phyloP scores from a whole-genome alignment of 2,888 invertebrate species.

The Altica lythri region DNA sequence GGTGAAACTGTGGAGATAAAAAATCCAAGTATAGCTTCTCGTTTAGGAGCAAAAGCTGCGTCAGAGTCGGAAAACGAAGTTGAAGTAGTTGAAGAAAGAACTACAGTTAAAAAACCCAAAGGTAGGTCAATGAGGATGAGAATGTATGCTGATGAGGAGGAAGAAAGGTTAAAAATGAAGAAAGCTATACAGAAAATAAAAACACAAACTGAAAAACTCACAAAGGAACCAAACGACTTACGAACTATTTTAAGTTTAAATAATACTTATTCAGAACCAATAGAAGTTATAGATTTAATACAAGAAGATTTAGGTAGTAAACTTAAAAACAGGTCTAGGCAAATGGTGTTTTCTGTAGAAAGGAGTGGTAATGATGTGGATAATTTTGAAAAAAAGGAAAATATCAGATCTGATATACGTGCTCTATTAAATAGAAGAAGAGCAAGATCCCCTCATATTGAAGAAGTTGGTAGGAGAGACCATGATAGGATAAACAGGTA shows the following conservation, averaged over 20 bases:
- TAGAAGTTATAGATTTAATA: conserved; percentile 23
- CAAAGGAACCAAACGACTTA: conserved; percentile 43
- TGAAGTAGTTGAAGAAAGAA: conserved; percentile 35
- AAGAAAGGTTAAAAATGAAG: conserved; percentile 62
- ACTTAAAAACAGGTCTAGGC: conserved; percentile 47
- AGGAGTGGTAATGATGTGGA: conserved; percentile 28
- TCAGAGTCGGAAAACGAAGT: conserved; percentile 31
- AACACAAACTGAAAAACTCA: conserved; percentile 51
- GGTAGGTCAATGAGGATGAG: conserved; percentile 66
- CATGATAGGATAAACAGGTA: not conserved
- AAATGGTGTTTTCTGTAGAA: conserved; percentile 47
- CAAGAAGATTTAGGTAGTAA: conserved; percentile 45
- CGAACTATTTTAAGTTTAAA: conserved; percentile 44
- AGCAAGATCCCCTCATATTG: conserved; percentile 14
- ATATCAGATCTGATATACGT: conserved; percentile 29
- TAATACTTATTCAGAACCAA: conserved; percentile 32
- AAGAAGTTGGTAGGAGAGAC: not conserved
- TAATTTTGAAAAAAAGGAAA: conserved; percentile 28
- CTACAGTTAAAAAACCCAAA: conserved; percentile 20
- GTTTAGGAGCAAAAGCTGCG: conserved; percentile 45
- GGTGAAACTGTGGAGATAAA: conserved; percentile 33
- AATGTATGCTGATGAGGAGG: conserved; percentile 89
- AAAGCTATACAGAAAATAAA: conserved; percentile 49
- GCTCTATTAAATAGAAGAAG: conserved; percentile 30
- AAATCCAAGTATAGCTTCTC: conserved; percentile 47